A percentile compares a stretch with the other conserved stretches of the same genome.
Evolutionary conservation across 2,113 vertebrate genomes (phyloP).

Genomic region (Athene noctua): DNA sequence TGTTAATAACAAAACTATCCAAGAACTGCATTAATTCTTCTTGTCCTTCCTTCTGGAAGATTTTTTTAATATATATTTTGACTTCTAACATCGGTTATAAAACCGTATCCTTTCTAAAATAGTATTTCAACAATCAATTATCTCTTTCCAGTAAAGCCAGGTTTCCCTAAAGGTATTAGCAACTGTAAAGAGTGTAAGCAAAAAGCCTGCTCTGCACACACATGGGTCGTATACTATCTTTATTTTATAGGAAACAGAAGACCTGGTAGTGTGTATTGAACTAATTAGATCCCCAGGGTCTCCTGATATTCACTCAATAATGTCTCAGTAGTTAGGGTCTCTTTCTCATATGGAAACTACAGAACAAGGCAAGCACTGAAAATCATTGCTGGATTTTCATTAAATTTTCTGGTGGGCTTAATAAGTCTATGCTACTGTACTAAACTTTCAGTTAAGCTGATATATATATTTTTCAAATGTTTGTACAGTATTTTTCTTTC

Average conservation of each 20-base stretch:
- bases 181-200: neutral
- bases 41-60: neutral
- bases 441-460: neutral
- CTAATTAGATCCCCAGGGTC: conserved; percentile 56
- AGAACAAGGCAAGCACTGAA: neutral
- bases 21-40: neutral
- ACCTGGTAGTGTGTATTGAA: neutral
- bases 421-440: neutral
- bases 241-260: neutral
- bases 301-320: neutral
- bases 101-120: neutral
- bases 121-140: neutral
- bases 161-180: neutral
- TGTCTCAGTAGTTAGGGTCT: neutral
- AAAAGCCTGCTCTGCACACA: neutral
- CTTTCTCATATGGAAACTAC: conserved; percentile 11
- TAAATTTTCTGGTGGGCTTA: conserved; percentile 8
- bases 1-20: neutral
- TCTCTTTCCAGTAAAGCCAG: neutral
- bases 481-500: neutral
- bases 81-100: neutral
- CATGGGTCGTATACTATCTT: neutral
- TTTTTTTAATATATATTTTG: neutral
- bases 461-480: neutral
- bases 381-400: conserved; percentile 14